phyloP scores from a whole-genome alignment of 2,113 vertebrate genomes.

The Microtus oregoni region DNA sequence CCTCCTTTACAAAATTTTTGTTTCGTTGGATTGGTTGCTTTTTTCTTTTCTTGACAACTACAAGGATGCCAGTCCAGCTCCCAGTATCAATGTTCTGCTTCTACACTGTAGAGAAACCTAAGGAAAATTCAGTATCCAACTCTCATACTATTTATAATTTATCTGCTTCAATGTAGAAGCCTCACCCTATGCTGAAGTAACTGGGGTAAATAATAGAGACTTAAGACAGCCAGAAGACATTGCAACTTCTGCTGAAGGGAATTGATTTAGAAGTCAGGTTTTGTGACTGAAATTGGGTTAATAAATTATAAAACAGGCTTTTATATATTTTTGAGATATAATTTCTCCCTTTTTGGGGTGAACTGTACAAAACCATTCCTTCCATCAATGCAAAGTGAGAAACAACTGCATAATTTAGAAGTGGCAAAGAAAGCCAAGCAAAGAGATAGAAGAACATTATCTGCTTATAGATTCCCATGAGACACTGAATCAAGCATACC shows the following conservation, averaged over 20 bases:
- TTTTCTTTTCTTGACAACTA: not conserved
- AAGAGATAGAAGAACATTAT: not conserved
- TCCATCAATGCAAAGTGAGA: conserved; percentile 18
- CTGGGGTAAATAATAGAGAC: not conserved
- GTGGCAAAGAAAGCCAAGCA: not conserved
- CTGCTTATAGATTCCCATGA: not conserved
- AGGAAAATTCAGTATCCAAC: not conserved
- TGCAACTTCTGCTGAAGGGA: not conserved
- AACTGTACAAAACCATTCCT: not conserved
- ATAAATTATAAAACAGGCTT: conserved; percentile 2
- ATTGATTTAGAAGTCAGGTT: not conserved
- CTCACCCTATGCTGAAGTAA: not conserved
- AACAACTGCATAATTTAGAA: not conserved
- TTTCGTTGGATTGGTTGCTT: not conserved
- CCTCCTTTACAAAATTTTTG: not conserved
- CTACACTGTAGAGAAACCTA: not conserved
- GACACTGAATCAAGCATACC: not conserved
- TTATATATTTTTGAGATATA: not conserved
- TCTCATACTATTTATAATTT: not conserved
- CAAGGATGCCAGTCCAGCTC: not conserved
- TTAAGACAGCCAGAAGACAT: not conserved
- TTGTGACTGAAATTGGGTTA: not conserved
- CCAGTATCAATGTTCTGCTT: not conserved
- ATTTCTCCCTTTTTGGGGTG: not conserved
- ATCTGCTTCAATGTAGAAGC: not conserved